Evolutionary conservation across 1,140 invertebrate species (phyloP), one percentile per base, ranked within the genome.

Genomic region (Eriocheir sinensis): DNA sequence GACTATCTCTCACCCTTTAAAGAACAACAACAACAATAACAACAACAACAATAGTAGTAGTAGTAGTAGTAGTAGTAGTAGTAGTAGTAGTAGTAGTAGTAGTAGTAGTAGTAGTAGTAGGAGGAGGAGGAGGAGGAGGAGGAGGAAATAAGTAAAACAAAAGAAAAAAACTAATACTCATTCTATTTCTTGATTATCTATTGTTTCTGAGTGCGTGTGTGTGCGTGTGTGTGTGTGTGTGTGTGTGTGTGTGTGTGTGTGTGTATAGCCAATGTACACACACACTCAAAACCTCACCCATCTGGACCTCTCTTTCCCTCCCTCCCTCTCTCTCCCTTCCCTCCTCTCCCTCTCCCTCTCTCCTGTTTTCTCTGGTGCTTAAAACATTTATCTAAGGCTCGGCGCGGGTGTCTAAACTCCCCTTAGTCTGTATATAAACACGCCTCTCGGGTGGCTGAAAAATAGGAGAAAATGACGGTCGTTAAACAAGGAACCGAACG

Each of bases 211-310:
- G n/a, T n/a, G n/a, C n/a, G n/a, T n/a, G n/a, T n/a, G n/a, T n/a
- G n/a, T n/a, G n/a, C n/a, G n/a, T n/a, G n/a, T n/a, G 12, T 72
- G 12, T 1, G 0, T n/a, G 60, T 72, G 60, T 72, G 60, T 72
- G 60, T 72, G 60, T n/a, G 60, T 72, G 60, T 72, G 60, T 72
- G 60, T n/a, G 60, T 72, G 60, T 72, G 60, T 72, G 60, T 72
- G 60, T 2, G 60, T 72, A 8, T 72, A 8, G 27, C 27, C 60
- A 72, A 72, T 21, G 12, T n/a, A 53, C 48, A 9, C 4, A 0
- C 8, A 72, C 17, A 2, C 27, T n/a, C 12, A n/a, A n/a, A n/a
- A n/a, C n/a, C n/a, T n/a, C n/a, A n/a, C 60, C 2, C 21, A 72
- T n/a, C 0, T 72, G n/a, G 2, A 72, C 60, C 27, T 2, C 60